Evolutionary conservation across 2,113 vertebrate genomes (phyloP).

Genomic region (Mastomys natalensis): DNA sequence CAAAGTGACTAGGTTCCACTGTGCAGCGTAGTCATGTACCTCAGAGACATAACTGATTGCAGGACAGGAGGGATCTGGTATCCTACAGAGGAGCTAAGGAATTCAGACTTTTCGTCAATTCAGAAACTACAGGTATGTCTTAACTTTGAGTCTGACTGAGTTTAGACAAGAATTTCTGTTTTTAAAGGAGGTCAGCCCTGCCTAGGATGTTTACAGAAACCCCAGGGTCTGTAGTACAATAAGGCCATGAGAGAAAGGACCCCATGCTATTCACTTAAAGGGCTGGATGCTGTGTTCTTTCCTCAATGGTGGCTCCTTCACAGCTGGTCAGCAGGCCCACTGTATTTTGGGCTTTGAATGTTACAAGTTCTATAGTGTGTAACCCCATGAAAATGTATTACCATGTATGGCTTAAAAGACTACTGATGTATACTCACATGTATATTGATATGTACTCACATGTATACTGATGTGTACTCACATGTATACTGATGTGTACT

Average conservation of each 20-base stretch:
- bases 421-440: not conserved
- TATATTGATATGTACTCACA: not conserved
- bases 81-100: not conserved
- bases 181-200: not conserved
- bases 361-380: not conserved
- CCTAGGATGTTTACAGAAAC: not conserved
- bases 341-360: not conserved
- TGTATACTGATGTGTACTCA: not conserved
- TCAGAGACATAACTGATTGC: not conserved
- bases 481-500: not conserved
- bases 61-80: not conserved
- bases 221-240: not conserved
- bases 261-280: constrained; percentile 9
- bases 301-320: constrained; percentile 2
- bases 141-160: not conserved
- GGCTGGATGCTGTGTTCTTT: not conserved
- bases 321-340: not conserved
- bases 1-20: not conserved
- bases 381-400: constrained; percentile 34
- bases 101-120: not conserved
- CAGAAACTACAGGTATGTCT: not conserved
- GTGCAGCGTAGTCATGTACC: not conserved
- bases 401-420: not conserved
- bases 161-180: not conserved
- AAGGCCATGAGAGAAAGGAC: not conserved